Evolutionary conservation across 1,140 invertebrate species (phyloP).

Genomic region (Drosophila novamexicana): DNA sequence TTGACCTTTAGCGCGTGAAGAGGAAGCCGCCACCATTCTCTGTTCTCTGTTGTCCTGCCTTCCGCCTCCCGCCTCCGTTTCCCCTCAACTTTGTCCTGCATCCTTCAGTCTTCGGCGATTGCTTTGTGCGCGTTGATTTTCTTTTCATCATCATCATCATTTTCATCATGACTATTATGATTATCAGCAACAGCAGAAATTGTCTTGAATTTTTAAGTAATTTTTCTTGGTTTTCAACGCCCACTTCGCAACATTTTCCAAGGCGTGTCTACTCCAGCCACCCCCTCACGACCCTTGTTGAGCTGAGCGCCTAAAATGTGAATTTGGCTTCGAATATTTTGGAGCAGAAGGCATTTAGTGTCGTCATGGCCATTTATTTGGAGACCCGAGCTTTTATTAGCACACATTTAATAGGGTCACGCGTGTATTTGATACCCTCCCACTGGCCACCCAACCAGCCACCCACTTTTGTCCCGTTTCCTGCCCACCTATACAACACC

Average conservation of each 20-base stretch:
- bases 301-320: conserved; percentile 10
- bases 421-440: conserved; percentile 61
- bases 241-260: conserved; percentile 44
- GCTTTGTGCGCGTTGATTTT: conserved; percentile 70
- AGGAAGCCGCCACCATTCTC: conserved; percentile 29
- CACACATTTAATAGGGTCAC: conserved; percentile 83
- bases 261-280: not conserved
- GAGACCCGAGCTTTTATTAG: conserved; percentile 73
- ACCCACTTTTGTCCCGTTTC: not conserved
- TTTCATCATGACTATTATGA: conserved; percentile 23
- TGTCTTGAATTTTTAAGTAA: conserved; percentile 76
- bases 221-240: conserved; percentile 50
- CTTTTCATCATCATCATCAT: conserved; percentile 45
- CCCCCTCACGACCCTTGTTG: not conserved
- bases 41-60: not conserved
- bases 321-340: conserved; percentile 39
- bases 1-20: conserved; percentile 70
- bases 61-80: not conserved
- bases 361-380: conserved; percentile 59
- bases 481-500: no score
- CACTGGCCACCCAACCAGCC: not conserved
- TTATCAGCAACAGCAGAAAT: conserved; percentile 37
- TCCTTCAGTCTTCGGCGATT: conserved; percentile 25
- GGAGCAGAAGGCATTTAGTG: conserved; percentile 26
- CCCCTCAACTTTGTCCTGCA: not conserved